Conservation (phyloP, 1,140 invertebrate genomes). For the Cotesia typhae region DNA sequence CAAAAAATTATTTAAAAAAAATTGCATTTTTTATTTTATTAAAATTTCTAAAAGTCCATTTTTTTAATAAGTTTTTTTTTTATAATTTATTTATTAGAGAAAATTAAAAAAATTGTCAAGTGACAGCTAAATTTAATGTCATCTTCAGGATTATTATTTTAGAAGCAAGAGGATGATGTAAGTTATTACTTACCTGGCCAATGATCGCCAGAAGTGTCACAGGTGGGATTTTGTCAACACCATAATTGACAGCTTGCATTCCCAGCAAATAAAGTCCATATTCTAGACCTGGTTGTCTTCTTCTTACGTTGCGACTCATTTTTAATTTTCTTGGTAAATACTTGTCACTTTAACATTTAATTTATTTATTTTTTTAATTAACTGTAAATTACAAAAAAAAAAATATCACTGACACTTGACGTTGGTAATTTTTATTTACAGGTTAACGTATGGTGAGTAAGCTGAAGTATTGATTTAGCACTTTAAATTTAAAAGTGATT, state of each 20-base stretch:
- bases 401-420: neutral
- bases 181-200: constrained; percentile 57
- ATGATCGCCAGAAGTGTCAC: constrained; percentile 69
- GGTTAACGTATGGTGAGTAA: too few species aligned
- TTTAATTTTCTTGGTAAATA: neutral
- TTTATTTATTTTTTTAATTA: neutral
- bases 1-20: too few species aligned
- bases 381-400: too few species aligned
- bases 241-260: constrained; percentile 63
- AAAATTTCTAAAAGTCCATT: too few species aligned
- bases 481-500: too few species aligned
- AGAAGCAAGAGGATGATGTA: too few species aligned
- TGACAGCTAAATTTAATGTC: too few species aligned
- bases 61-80: too few species aligned
- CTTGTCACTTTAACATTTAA: neutral
- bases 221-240: constrained; percentile 72
- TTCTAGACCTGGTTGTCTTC: constrained; percentile 56
- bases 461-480: neutral
- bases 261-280: constrained; percentile 55
- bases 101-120: too few species aligned
- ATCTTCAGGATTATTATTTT: too few species aligned
- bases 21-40: too few species aligned
- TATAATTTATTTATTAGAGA: too few species aligned
- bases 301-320: constrained; percentile 54
- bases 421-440: neutral